Percentiles rank a stretch among this genome's conserved stretches.
Conservation (phyloP, 2,797 vertebrate genomes). For the Girardinus metallicus region DNA sequence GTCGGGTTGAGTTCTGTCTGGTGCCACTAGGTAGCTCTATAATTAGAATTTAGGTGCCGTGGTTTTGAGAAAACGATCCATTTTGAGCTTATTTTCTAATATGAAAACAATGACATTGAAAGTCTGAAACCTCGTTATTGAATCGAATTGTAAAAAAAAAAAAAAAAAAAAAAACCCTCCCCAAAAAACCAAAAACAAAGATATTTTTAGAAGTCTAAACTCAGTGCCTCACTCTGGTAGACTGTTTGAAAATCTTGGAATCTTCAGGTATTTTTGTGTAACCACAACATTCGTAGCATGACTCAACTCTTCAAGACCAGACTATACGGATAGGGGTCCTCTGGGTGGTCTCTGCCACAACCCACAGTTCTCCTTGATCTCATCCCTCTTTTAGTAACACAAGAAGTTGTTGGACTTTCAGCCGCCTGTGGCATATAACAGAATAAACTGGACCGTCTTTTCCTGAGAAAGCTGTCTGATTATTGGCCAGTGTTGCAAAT, state of each 20-base stretch:
- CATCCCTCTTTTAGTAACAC: slow-evolving; percentile 43
- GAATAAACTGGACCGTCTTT: slow-evolving; percentile 33
- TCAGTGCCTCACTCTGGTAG: slow-evolving; percentile 38
- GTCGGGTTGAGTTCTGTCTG: slow-evolving; percentile 45
- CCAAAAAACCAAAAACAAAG: background rate
- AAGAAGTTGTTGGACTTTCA: slow-evolving; percentile 21
- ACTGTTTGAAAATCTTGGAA: slow-evolving; percentile 61
- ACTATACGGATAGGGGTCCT: slow-evolving; percentile 35
- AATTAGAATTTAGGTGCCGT: slow-evolving; percentile 39
- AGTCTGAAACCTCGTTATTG: background rate
- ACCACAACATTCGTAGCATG: slow-evolving; percentile 47
- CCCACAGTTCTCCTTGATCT: slow-evolving; percentile 37
- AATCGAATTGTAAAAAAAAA: background rate
- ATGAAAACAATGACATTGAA: background rate
- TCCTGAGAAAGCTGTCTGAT: slow-evolving; percentile 46
- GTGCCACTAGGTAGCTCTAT: slow-evolving; percentile 41
- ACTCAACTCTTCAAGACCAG: slow-evolving; percentile 56
- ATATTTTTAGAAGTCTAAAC: slow-evolving; percentile 3
- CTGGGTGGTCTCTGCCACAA: slow-evolving; percentile 70
- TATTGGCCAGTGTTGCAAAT: slow-evolving; percentile 47
- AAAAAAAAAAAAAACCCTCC: background rate
- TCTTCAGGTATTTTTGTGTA: slow-evolving; percentile 62
- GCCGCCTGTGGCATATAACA: slow-evolving; percentile 35
- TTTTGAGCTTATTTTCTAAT: slow-evolving; percentile 14
- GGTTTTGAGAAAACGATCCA: slow-evolving; percentile 23